phyloP scores from a whole-genome alignment of 1,140 invertebrate genomes.

The Drosophila ambigua region DNA sequence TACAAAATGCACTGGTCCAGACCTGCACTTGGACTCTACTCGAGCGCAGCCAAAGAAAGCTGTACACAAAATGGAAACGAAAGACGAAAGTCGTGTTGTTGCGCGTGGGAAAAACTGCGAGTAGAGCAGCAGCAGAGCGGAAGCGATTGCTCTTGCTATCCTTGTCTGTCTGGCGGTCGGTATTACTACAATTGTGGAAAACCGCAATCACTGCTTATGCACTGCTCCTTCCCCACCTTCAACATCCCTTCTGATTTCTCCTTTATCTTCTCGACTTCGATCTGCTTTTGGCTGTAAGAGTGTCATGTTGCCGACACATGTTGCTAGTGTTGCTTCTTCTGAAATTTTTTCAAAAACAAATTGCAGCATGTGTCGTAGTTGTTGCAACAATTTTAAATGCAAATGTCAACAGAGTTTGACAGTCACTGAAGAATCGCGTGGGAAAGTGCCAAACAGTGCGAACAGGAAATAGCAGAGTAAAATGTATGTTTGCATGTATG shows the following conservation, averaged over 20 bases:
- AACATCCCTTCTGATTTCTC: not conserved
- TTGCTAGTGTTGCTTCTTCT: slow-evolving; percentile 33
- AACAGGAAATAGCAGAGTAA: slow-evolving; percentile 4
- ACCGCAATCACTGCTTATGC: slow-evolving; percentile 18
- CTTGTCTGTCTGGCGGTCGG: slow-evolving; percentile 3
- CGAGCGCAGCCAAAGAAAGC: slow-evolving; percentile 15
- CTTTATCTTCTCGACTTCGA: no score
- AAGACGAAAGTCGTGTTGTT: slow-evolving; percentile 18
- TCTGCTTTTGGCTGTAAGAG: slow-evolving; percentile 1
- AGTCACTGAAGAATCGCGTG: slow-evolving; percentile 19
- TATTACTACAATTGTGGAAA: slow-evolving; percentile 19
- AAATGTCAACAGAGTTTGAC: slow-evolving; percentile 44
- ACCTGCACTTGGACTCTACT: slow-evolving; percentile 2
- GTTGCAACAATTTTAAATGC: slow-evolving; percentile 52
- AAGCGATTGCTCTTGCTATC: slow-evolving; percentile 10
- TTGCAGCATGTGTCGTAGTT: slow-evolving; percentile 44
- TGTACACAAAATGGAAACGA: slow-evolving; percentile 8
- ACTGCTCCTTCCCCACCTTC: not conserved
- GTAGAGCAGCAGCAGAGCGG: slow-evolving; percentile 23
- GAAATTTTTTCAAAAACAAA: slow-evolving; percentile 37
- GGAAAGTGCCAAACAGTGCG: slow-evolving; percentile 27
- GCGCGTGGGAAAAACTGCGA: slow-evolving; percentile 54
- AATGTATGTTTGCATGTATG: not conserved
- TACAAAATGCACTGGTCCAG: slow-evolving; percentile 6
- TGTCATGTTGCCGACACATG: slow-evolving; percentile 68